Evolutionary conservation across 1,140 invertebrate species (phyloP), one percentile per base, ranked within the genome.

Genomic region (Myzus persicae): DNA sequence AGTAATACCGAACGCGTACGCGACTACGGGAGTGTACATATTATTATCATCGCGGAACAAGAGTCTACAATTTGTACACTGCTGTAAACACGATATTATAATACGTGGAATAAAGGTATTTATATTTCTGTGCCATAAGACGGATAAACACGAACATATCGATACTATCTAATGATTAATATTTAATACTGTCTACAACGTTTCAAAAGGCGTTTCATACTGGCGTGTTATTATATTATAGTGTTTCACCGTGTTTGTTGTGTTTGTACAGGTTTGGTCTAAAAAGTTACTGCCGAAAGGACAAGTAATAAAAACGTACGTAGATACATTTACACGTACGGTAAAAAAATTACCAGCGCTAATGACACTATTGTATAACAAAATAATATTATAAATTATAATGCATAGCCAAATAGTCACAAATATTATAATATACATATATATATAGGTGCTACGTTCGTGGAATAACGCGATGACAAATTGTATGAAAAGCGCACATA

Each of bases 241-340:
- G 59, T 76, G n/a, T 76, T 76, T n/a, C 31, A n/a, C n/a, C 5
- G 59, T n/a, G 31, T n/a, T 67, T 67, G 59, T 40, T 26, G 11
- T 85, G 20, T 88, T 48, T 88, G n/a, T 51, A 88, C 88, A 54
- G n/a, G 46, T 89, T 76, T 89, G 48, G n/a, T 38, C 36, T 48
- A 54, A 54, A 54, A 51, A 85, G 38, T 54, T 54, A 38, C 38
- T 54, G 38, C 48, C n/a, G 36, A 89, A 54, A 54, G 51, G 36
- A 89, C 46, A 48, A 38, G 46, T 36, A 24, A 51, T 36, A 51
- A 89, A 89, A 89, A 38, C 20, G 87, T 51, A 38, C n/a, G 14
- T 36, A 51, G 24, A 42, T 26, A 42, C 82, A n/a, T n/a, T 9
- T 31, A 14, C 24, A 85, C 84, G 84, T 85, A 44, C 38, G 14